Conservation (phyloP, 2,888 invertebrate genomes). For the Chalcis sispes region DNA sequence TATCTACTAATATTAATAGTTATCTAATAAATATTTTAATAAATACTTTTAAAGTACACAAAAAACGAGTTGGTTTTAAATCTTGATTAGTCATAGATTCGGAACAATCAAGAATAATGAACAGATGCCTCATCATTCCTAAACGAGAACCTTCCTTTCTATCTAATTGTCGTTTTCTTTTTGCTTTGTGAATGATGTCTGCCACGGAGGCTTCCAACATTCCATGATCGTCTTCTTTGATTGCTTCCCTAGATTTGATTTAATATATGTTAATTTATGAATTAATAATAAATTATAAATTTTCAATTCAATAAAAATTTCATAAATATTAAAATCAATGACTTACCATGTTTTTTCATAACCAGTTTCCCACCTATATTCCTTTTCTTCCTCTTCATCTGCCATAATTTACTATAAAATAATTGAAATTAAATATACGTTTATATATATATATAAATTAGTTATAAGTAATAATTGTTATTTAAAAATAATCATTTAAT, state of each 20-base stretch:
- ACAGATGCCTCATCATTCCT: slow-evolving; percentile 99
- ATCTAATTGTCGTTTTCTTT: slow-evolving; percentile 85
- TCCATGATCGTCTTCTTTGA: slow-evolving; percentile 97
- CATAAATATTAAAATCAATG: slow-evolving; percentile 11
- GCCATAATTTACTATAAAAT: slow-evolving; percentile 79
- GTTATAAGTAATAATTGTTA: too few species aligned
- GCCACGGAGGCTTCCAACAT: slow-evolving; percentile 92
- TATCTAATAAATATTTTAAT: slow-evolving; percentile 20
- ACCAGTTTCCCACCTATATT: slow-evolving; percentile 96
- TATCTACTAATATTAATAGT: slow-evolving; percentile 38
- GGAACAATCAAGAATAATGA: slow-evolving; percentile 94
- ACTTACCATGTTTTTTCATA: slow-evolving; percentile 94
- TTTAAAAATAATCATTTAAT: too few species aligned
- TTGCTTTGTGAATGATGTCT: slow-evolving; percentile 93
- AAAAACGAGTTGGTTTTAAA: slow-evolving; percentile 93
- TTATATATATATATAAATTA: too few species aligned
- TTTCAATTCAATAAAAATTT: slow-evolving; percentile 14
- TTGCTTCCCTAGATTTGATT: slow-evolving; percentile 93
- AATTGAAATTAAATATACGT: too few species aligned
- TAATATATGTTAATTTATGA: too few species aligned
- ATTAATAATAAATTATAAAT: neutral
- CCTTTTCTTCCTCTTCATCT: slow-evolving; percentile 89
- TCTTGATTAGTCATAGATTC: slow-evolving; percentile 96
- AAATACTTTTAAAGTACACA: slow-evolving; percentile 90
- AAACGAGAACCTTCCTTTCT: slow-evolving; percentile 88